These are phyloP conservation scores for Fratercula arctica DNA, from an alignment of 2,797 vertebrate species.

Conservation along the genomic window DNA sequence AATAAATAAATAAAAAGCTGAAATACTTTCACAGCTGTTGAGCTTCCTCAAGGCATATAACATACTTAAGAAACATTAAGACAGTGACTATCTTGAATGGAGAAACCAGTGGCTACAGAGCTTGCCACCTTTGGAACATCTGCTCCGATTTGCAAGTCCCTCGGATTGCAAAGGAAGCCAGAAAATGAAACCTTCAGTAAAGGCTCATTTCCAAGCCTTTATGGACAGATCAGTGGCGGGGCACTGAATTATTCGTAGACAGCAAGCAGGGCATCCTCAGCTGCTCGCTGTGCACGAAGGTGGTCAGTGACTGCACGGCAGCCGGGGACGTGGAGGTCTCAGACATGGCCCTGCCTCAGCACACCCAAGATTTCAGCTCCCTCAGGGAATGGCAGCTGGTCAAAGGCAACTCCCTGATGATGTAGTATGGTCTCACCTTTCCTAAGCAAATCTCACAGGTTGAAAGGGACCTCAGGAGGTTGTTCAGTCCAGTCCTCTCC, in stretches of 20 bases:
- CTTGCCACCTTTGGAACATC: not conserved
- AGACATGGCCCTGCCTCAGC: accelerated
- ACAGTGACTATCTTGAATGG: not conserved
- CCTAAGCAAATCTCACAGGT: not conserved
- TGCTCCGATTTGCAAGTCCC: not conserved
- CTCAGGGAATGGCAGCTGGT: accelerated
- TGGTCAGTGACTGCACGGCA: not conserved
- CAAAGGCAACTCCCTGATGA: not conserved
- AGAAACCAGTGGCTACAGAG: not conserved
- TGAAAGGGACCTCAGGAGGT: not conserved
- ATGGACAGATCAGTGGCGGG: not conserved
- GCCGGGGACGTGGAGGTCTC: not conserved
- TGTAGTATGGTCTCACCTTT: not conserved
- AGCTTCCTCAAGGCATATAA: not conserved
- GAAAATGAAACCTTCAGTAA: not conserved
- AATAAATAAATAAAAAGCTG: not conserved
- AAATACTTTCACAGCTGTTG: not conserved
- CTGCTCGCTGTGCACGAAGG: not conserved
- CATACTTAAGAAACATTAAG: not conserved
- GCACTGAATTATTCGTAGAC: not conserved
- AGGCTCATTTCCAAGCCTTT: conserved; percentile 26
- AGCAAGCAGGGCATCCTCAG: not conserved
- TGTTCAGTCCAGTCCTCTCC: not conserved
- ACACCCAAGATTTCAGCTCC: not conserved
- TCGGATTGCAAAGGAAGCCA: not conserved